Evolutionary conservation across 2,888 invertebrate species (phyloP).

Genomic region (Beris morrisii): DNA sequence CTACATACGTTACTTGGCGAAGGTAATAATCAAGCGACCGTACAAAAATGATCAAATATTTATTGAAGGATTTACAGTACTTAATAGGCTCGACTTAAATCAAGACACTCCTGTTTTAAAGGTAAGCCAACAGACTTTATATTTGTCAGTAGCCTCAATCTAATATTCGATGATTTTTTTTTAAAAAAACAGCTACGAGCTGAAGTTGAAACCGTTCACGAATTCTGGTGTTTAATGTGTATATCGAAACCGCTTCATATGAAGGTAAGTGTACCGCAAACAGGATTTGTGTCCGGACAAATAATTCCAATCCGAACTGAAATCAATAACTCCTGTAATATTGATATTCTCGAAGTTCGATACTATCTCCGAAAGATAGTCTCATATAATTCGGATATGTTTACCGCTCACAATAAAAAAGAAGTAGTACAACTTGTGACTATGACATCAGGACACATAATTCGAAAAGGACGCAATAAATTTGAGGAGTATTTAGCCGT

Average conservation of each 20-base stretch:
- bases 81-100: constrained; percentile 77
- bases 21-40: constrained; percentile 62
- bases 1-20: constrained; percentile 60
- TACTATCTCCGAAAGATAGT: constrained; percentile 56
- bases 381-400: constrained; percentile 41
- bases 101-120: constrained; percentile 43
- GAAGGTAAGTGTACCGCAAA: constrained; percentile 50
- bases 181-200: constrained; percentile 43
- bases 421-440: constrained; percentile 46
- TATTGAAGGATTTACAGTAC: constrained; percentile 75
- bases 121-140: constrained; percentile 22
- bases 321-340: constrained; percentile 60
- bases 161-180: background rate
- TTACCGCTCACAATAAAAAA: constrained; percentile 50
- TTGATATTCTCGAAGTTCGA: constrained; percentile 54
- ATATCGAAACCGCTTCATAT: constrained; percentile 42
- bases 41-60: constrained; percentile 59
- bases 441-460: constrained; percentile 34
- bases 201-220: constrained; percentile 33
- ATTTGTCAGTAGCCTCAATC: background rate
- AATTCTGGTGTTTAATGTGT: constrained; percentile 32
- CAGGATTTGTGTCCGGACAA: constrained; percentile 32
- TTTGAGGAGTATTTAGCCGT: constrained; percentile 49
- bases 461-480: constrained; percentile 40
- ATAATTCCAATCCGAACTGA: constrained; percentile 47